Base-by-base conservation (phyloP, 2,113 vertebrate species). In the Myotis lucifugus region DNA sequence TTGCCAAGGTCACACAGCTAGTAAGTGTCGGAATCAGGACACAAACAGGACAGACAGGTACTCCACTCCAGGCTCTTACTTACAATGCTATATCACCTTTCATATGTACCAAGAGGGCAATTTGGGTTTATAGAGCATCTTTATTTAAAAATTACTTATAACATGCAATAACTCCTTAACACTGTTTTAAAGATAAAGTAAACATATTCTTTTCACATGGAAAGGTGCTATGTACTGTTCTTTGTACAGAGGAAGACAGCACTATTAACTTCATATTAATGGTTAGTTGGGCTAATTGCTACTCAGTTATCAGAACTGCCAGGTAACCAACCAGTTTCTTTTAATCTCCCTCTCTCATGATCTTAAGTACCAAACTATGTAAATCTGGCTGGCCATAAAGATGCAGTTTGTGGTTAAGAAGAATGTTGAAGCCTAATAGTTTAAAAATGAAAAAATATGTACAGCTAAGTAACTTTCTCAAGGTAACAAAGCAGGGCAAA, bases 121-220 rank as follows among this genome's bases (percentile, higher is more conserved):
- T 90, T 34, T 72, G 42, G n/a, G 25, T 67, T 85, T 76, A 85
- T 1, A 50, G 18, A 82, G 8, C 11, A 78, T 40, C 37, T 85
- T 88, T 85, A 84, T 34, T 91, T 91, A 5, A 93, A 85, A 67
- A 81, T 12, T 91, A 81, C 48, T 66, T 52, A 59, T n/a, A 81
- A 93, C 34, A 23, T 25, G 54, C 18, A 4, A 10, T 78, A 94
- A 88, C 14, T 87, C 34, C 7, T 37, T 84, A 46, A 32, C 5
- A 81, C 2, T 56, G 27, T 66, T 15, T 59, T 91, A 32, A 87
- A 85, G n/a, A 81, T 25, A 66, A 84, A 77, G 78, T 70, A 70
- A 88, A 84, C 8, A 48, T 3, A 56, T 3, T 6, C n/a, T 89
- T 88, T 84, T 78, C 90, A 46, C 34, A 73, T 3, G 34, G n/a